These are phyloP conservation scores for Epistrophe grossulariae DNA, from an alignment of 2,888 invertebrate genomes.

Conservation along the genomic window DNA sequence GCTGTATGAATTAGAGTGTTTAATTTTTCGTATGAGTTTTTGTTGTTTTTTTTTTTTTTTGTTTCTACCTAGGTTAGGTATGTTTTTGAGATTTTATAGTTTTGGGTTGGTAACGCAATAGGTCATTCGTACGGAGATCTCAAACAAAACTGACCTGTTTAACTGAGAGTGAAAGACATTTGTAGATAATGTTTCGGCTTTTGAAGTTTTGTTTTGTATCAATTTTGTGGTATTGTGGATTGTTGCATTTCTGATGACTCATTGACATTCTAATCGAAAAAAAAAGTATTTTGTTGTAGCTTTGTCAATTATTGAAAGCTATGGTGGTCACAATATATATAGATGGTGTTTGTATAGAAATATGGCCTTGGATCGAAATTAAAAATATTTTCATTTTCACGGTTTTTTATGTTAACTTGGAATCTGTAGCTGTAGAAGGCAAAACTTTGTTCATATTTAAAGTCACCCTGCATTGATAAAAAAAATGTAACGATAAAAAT, in stretches of 20 bases:
- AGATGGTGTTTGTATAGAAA: not conserved
- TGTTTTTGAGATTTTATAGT: slow-evolving; percentile 16
- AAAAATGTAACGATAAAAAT: too few relatives aligned
- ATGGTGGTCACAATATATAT: slow-evolving; percentile 11
- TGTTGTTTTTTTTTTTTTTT: not conserved
- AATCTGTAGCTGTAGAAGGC: too few relatives aligned
- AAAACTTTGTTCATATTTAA: too few relatives aligned
- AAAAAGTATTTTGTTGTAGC: not conserved
- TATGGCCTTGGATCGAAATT: not conserved
- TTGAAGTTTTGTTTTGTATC: not conserved
- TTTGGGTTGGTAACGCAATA: slow-evolving; percentile 34
- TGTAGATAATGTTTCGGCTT: not conserved
- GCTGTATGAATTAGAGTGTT: slow-evolving; percentile 59
- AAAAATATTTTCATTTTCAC: not conserved
- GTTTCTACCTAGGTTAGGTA: not conserved
- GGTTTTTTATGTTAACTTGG: too few relatives aligned
- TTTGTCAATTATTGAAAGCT: not conserved
- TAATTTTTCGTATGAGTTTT: too few relatives aligned
- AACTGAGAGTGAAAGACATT: slow-evolving; percentile 44
- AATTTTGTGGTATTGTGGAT: not conserved
- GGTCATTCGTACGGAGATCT: slow-evolving; percentile 39
- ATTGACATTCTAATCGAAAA: slow-evolving; percentile 4
- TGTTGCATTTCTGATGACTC: slow-evolving; percentile 14
- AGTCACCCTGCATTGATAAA: too few relatives aligned
- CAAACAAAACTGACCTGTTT: slow-evolving; percentile 49